phyloP scores from a whole-genome alignment of 2,888 invertebrate species.

The Diarsia dahlii region DNA sequence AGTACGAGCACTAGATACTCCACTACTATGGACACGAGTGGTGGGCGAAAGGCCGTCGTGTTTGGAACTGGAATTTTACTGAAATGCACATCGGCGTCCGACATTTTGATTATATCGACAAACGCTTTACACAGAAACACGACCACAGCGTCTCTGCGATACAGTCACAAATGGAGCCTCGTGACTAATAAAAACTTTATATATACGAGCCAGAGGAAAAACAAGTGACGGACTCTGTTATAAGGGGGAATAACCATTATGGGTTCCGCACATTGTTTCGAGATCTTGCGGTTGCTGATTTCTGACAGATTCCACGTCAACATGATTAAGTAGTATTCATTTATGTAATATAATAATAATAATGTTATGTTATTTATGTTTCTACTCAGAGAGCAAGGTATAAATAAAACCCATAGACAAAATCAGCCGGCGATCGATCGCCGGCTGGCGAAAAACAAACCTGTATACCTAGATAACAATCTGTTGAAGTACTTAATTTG shows the following conservation, averaged over 20 bases:
- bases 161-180: conserved; percentile 30
- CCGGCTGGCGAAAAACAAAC: conserved; percentile 2
- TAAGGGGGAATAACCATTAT: conserved; percentile 11
- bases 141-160: conserved; percentile 38
- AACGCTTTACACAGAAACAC: conserved; percentile 17
- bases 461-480: neutral
- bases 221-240: conserved; percentile 21
- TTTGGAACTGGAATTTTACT: conserved; percentile 44
- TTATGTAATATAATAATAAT: too few relatives aligned
- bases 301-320: neutral
- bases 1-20: conserved; percentile 44
- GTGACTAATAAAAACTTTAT: conserved; percentile 35
- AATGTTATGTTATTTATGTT: too few relatives aligned
- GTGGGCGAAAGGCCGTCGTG: conserved; percentile 46
- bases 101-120: conserved; percentile 32
- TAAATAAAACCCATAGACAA: neutral
- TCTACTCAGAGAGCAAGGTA: neutral
- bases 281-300: neutral
- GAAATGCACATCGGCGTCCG: conserved; percentile 52
- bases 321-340: too few relatives aligned
- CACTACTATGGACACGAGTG: conserved; percentile 38
- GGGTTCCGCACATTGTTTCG: conserved; percentile 35
- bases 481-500: neutral
- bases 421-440: too few relatives aligned
- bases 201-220: conserved; percentile 45